Conservation (phyloP, 2,888 invertebrate genomes). For the Scelioninae gen. 1 region DNA sequence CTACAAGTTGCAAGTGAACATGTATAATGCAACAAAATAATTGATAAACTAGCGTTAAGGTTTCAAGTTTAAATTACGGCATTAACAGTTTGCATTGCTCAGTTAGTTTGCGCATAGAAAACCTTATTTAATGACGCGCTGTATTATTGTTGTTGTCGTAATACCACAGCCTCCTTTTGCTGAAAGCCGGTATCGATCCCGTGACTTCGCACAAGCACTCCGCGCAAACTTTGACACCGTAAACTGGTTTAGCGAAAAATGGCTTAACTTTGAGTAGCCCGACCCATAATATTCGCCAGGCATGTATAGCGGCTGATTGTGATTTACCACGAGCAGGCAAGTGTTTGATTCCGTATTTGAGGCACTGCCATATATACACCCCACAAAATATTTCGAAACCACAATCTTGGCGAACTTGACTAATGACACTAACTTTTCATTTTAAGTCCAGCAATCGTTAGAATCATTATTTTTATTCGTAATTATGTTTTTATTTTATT, state of each 20-base stretch:
- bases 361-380: slow-evolving; percentile 40
- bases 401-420: slow-evolving; percentile 42
- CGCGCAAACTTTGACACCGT: slow-evolving; percentile 78
- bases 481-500: neutral
- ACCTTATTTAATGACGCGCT: slow-evolving; percentile 72
- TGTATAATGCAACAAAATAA: slow-evolving; percentile 33
- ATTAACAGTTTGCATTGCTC: slow-evolving; percentile 40
- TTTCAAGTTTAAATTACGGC: slow-evolving; percentile 26
- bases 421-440: slow-evolving; percentile 70
- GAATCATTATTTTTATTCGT: neutral
- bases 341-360: slow-evolving; percentile 81
- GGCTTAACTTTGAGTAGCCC: slow-evolving; percentile 78
- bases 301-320: slow-evolving; percentile 75
- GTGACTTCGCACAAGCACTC: slow-evolving; percentile 57
- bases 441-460: neutral
- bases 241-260: slow-evolving; percentile 82
- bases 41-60: slow-evolving; percentile 23
- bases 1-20: slow-evolving; percentile 18
- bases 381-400: slow-evolving; percentile 65
- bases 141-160: slow-evolving; percentile 51
- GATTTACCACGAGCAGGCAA: slow-evolving; percentile 77
- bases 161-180: slow-evolving; percentile 46
- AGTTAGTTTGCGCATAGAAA: slow-evolving; percentile 37
- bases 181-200: slow-evolving; percentile 74
- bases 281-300: slow-evolving; percentile 71